Evolutionary conservation across 2,888 invertebrate genomes (phyloP).

Genomic region (Hirtodrosophila alboralis): DNA sequence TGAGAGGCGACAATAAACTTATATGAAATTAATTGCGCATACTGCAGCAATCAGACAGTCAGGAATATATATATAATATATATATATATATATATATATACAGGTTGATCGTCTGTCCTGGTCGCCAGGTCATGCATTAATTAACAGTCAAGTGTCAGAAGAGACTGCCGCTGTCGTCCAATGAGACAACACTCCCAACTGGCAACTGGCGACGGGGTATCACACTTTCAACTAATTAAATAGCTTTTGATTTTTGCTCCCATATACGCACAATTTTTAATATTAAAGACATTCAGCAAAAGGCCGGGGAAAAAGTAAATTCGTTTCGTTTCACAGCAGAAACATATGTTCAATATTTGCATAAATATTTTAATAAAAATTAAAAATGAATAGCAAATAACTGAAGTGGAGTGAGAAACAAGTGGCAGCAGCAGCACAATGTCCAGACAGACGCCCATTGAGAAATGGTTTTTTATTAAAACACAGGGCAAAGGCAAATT

Average conservation of each 20-base stretch:
- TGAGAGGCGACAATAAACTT: constrained; percentile 77
- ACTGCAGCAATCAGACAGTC: constrained; percentile 53
- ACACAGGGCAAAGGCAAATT: constrained; percentile 31
- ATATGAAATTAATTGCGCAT: constrained; percentile 80
- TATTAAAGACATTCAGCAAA: constrained; percentile 58
- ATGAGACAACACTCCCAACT: constrained; percentile 22
- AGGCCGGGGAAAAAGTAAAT: constrained; percentile 18
- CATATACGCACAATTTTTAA: constrained; percentile 29
- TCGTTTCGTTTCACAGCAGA: constrained; percentile 18
- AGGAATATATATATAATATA: constrained; percentile 1
- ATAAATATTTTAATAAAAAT: constrained; percentile 80
- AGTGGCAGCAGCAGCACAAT: constrained; percentile 27
- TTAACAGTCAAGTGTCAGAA: constrained; percentile 77
- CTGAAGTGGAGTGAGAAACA: not conserved
- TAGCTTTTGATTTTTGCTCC: constrained; percentile 74
- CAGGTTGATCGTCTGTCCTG: constrained; percentile 43
- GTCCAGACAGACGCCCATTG: constrained; percentile 52
- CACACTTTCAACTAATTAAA: constrained; percentile 78
- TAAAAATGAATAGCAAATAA: constrained; percentile 70
- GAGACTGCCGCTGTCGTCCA: constrained; percentile 24
- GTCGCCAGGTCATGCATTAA: constrained; percentile 72
- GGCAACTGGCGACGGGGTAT: constrained; percentile 42
- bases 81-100: constrained; percentile 21
- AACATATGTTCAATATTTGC: constrained; percentile 78
- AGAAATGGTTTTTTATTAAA: constrained; percentile 52